These are phyloP conservation scores for Lagothrix lagotricha DNA, from an alignment of 2,797 vertebrate genomes.

Conservation along the genomic window DNA sequence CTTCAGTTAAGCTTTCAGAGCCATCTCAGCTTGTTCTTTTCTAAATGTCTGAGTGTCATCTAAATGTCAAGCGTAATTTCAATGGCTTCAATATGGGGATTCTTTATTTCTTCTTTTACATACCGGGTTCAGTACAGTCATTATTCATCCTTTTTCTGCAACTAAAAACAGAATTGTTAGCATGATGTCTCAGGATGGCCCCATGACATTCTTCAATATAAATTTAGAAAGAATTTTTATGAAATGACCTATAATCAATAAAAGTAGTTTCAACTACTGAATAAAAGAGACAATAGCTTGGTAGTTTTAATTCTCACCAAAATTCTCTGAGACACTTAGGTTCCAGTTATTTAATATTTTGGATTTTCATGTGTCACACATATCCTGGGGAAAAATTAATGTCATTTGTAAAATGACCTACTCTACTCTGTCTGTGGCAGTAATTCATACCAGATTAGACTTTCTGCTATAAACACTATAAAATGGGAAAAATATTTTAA, in stretches of 20 bases:
- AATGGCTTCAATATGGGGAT: background rate
- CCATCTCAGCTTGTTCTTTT: background rate
- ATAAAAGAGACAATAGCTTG: background rate
- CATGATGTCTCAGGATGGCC: background rate
- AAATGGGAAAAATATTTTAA: background rate
- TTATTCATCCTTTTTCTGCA: background rate
- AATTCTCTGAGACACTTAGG: background rate
- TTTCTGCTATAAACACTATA: background rate
- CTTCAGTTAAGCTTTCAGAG: slow-evolving; percentile 1
- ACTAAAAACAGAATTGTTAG: background rate
- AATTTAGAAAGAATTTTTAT: background rate
- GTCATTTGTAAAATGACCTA: background rate
- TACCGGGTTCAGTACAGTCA: background rate
- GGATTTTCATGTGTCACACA: background rate
- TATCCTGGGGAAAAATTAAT: background rate
- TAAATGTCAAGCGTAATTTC: slow-evolving; percentile 9
- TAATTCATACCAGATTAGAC: background rate
- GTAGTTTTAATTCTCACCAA: background rate
- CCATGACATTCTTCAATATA: background rate
- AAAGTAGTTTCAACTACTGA: background rate
- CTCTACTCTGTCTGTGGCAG: background rate
- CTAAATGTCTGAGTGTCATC: background rate
- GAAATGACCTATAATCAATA: background rate
- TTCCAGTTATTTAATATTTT: background rate
- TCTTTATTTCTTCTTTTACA: background rate